These are phyloP conservation scores for Hemibates koningsi DNA, from an alignment of 2,113 vertebrate species.

Conservation along the genomic window DNA sequence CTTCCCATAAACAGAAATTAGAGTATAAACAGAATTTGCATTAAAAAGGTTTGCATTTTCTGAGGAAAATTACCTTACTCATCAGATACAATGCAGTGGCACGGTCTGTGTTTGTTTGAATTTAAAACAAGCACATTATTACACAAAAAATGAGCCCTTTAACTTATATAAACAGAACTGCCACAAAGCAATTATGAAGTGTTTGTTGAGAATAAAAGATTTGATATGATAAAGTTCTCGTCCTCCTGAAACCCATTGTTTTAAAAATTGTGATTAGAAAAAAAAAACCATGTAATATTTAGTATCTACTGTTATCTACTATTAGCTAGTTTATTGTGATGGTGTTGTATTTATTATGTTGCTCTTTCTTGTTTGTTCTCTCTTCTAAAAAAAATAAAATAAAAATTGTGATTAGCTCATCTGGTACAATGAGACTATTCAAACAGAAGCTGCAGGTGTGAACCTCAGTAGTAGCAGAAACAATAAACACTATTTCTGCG, in stretches of 20 bases:
- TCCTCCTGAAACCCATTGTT: not conserved
- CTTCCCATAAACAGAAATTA: not conserved
- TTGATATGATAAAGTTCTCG: not conserved
- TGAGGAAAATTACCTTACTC: not conserved
- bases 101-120: not conserved
- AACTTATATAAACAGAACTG: not conserved
- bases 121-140: not conserved
- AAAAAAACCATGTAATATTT: too few species aligned
- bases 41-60: not conserved
- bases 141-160: not conserved
- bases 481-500: not conserved
- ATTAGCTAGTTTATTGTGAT: too few species aligned
- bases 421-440: not conserved
- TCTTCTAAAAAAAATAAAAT: not conserved
- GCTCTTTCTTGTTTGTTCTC: too few species aligned
- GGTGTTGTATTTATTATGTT: too few species aligned
- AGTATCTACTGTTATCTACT: too few species aligned
- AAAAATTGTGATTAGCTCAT: not conserved
- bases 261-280: not conserved
- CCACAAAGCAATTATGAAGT: not conserved
- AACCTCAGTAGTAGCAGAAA: not conserved
- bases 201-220: not conserved
- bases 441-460: not conserved
- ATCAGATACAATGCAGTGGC: not conserved
- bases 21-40: conserved; percentile 9